Evolutionary conservation across 2,888 invertebrate genomes (phyloP), one percentile per base, ranked within the genome.

Genomic region (Ennomos erosarius): DNA sequence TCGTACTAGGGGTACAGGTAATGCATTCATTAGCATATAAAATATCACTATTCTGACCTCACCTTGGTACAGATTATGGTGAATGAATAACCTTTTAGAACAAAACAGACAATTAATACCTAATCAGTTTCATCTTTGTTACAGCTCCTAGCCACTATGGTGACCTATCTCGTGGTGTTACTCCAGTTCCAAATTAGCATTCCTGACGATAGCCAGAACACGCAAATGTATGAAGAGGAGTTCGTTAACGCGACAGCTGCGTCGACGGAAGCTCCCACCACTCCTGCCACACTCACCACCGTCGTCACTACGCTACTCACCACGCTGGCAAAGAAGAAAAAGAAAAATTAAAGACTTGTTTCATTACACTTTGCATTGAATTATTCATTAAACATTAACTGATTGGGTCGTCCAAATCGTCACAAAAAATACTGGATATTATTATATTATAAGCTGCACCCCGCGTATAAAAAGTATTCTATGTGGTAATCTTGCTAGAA

Each of bases 161-260:
- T 96, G 36, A 96, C 96, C 0, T 96, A 96, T 81, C 82, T 96
- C 65, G 96, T 96, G 12, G 96, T 96, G 34, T 78, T 96, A 57
- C 87, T 96, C 40, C 96, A 96, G 78, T 96, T 96, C 85, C 96
- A 96, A 87, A 96, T 96, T 60, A 96, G 96, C 75, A 95, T 96
- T 71, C 96, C 96, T 0, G 95, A 95, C 61, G 94, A 93, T 1
- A 76, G 69, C 34, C 81, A 77, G 43, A 65, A 38, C 44, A 70
- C 67, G 52, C 52, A 55, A 37, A 50, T 48, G 12, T 65, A 69
- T 13, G 65, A 67, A 2, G 74, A 76, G 0, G 76, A 76, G 1
- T 54, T 65, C 0, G 37, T 37, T 8, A 81, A 78, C 39, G 33
- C 62, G 3, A 81, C 81, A 1, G 68, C 71, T 1, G 58, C 71